phyloP scores from a whole-genome alignment of 2,888 invertebrate species.

The Diloba caeruleocephala region DNA sequence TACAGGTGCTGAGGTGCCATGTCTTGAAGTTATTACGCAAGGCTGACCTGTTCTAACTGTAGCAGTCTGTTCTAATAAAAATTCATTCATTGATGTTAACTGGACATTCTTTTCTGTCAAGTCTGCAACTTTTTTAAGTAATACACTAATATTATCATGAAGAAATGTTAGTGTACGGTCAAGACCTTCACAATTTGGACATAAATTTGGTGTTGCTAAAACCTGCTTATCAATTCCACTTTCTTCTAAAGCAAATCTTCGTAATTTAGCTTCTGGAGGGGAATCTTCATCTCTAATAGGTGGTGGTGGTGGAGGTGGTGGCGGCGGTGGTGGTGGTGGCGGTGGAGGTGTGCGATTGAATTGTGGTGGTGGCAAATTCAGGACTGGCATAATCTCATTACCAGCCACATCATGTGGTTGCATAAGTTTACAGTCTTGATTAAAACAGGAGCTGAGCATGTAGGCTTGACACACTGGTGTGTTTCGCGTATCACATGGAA shows the following conservation, averaged over 20 bases:
- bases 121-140: conserved; percentile 82
- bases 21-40: conserved; percentile 85
- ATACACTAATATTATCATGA: conserved; percentile 85
- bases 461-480: conserved; percentile 90
- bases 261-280: conserved; percentile 82
- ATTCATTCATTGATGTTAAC: conserved; percentile 85
- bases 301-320: too few relatives aligned
- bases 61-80: conserved; percentile 81
- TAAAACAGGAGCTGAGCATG: conserved; percentile 88
- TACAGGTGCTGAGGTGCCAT: conserved; percentile 83
- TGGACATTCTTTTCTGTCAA: conserved; percentile 84
- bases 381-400: conserved; percentile 62
- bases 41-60: conserved; percentile 80
- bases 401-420: conserved; percentile 70
- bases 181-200: conserved; percentile 77
- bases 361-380: conserved; percentile 57
- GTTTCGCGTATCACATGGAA: conserved; percentile 83
- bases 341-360: conserved; percentile 68
- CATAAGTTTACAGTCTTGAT: conserved; percentile 79
- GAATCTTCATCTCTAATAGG: conserved; percentile 76
- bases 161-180: conserved; percentile 82
- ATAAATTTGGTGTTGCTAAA: conserved; percentile 66
- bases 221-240: conserved; percentile 73
- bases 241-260: conserved; percentile 78
- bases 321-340: conserved; percentile 70